phyloP scores from a whole-genome alignment of 2,888 invertebrate genomes.

The Megalurothrips usitatus region DNA sequence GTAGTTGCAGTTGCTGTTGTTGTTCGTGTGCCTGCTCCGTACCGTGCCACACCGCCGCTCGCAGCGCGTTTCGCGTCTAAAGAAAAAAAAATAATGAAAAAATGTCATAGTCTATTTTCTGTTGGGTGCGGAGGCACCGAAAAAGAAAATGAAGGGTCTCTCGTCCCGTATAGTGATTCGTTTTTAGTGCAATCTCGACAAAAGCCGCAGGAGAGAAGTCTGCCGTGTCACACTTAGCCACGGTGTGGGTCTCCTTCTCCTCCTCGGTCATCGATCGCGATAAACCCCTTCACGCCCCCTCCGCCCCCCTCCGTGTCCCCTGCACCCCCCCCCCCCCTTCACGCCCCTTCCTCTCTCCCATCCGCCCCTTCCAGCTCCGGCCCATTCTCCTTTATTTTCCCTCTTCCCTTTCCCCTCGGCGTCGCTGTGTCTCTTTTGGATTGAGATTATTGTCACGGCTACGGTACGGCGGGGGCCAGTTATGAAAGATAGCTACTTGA shows the following conservation, averaged over 20 bases:
- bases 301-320: slow-evolving; percentile 31
- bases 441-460: slow-evolving; percentile 30
- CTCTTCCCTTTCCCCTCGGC: background rate
- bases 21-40: no score
- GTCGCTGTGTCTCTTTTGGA: no score
- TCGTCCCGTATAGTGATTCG: background rate
- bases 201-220: no score
- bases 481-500: slow-evolving; percentile 40
- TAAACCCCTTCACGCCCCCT: slow-evolving; percentile 32
- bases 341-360: slow-evolving; percentile 31
- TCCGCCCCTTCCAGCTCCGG: slow-evolving; percentile 30
- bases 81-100: background rate
- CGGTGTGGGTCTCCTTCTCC: slow-evolving; percentile 24
- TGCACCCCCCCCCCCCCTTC: slow-evolving; percentile 33
- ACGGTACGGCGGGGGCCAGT: slow-evolving; percentile 46
- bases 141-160: background rate
- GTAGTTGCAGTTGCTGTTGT: no score
- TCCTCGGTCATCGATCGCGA: slow-evolving; percentile 19
- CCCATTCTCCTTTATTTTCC: slow-evolving; percentile 12
- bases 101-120: background rate
- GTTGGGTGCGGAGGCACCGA: no score
- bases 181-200: background rate
- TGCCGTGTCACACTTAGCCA: no score
- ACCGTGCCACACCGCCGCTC: no score
- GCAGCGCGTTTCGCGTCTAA: no score